These are phyloP conservation scores for Ispidina picta DNA, from an alignment of 2,797 vertebrate species.

Conservation along the genomic window DNA sequence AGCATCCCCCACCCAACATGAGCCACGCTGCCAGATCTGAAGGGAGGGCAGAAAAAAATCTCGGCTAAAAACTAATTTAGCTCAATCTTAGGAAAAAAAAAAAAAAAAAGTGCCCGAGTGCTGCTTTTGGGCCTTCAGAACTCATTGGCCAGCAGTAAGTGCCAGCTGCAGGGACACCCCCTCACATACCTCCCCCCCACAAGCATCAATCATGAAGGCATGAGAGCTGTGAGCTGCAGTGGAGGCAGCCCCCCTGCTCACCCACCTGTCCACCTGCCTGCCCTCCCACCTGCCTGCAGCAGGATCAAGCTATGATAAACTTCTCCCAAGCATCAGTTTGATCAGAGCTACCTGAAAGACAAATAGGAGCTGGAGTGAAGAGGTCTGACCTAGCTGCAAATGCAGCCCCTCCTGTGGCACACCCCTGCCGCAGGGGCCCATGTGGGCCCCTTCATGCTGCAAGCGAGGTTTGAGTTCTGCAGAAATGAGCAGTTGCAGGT, in stretches of 20 bases:
- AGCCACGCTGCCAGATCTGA: not conserved
- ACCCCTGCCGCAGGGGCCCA: not conserved
- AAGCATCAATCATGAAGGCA: not conserved
- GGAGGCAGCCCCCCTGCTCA: not conserved
- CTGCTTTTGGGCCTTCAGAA: not conserved
- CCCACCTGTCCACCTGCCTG: too few relatives aligned
- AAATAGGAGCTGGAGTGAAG: not conserved
- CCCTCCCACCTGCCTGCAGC: constrained; percentile 20
- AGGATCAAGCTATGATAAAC: constrained; percentile 53
- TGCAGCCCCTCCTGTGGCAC: not conserved
- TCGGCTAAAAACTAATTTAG: not conserved
- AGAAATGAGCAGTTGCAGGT: not conserved
- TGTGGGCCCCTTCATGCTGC: rapidly evolving
- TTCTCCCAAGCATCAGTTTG: constrained; percentile 31
- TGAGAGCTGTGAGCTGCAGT: constrained; percentile 46
- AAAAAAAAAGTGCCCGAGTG: not conserved
- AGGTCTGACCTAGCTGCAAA: not conserved
- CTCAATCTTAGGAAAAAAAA: not conserved
- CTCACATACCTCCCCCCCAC: too few relatives aligned
- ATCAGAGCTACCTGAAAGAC: not conserved
- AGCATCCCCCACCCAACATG: not conserved
- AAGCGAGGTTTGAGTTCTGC: not conserved
- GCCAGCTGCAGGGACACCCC: not conserved
- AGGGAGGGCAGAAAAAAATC: not conserved
- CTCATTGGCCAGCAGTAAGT: not conserved